Evolutionary conservation across 2,797 vertebrate genomes (phyloP), one percentile per base, ranked within the genome.

Genomic region (Ctenopoma multispine): DNA sequence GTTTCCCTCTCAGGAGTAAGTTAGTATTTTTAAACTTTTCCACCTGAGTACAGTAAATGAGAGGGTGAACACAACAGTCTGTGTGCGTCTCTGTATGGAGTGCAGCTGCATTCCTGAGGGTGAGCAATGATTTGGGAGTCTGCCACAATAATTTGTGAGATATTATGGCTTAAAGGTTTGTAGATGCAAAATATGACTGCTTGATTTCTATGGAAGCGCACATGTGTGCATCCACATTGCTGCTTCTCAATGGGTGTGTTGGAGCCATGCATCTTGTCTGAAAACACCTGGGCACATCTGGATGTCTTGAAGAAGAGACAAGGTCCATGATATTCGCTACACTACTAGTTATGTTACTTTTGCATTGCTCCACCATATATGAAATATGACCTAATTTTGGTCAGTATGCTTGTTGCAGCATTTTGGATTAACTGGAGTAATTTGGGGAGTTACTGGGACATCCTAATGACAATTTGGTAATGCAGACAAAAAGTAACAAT

Each of bases 241-340:
- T 94, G 94, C 95, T 92, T 88, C 86, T 59, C 87, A 91, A 92
- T 87, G 92, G 94, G 94, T 94, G 93, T 95, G 95, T 96, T 92
- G 86, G 91, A 91, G 94, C 93, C 90, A 92, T 95, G 93, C 95
- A 95, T 94, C 94, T 95, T 93, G 92, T 94, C 90, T 76, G 93
- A 93, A 92, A 94, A 95, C 95, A 95, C 96, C 93, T 87, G 85
- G 90, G 89, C 89, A 86, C 95, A 95, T 96, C 94, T 96, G 95
- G 93, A 95, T 93, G 91, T 94, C 91, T 96, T 89, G 92, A 94
- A 91, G 86, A 91, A 90, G 61, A 93, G 86, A 90, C 77, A 88
- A 89, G 90, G 24, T 24, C 24, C 24, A 24, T 24, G 24, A 24
- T 24, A 24, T 24, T 24, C 4, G 4, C 4, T 24, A 24, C 24